Base-by-base conservation (phyloP, 1,140 invertebrate species). In the Calephelis nemesis region DNA sequence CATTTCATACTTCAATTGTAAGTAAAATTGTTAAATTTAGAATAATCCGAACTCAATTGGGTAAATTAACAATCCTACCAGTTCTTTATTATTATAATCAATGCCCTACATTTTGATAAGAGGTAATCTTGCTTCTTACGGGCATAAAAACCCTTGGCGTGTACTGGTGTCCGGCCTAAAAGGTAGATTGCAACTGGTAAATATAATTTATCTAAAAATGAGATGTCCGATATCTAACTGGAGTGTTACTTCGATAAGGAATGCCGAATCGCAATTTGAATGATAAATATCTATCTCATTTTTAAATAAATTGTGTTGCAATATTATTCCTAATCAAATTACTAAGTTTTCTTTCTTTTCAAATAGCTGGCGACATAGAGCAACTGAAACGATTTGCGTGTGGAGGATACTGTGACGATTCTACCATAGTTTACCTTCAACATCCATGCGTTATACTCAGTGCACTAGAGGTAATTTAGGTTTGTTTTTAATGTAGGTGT, bases 61-160 rank as follows among this genome's bases (percentile, higher is more conserved):
- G 52, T 68, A 45, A 66, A 47, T 70, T 65, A 42, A 72, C 49
- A 72, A 67, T 60, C 52, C 58, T 48, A 72, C 62, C 71, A 75
- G 69, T 63, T 50, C 66, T 64, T 69, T 60, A 63, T 50, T 78
- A 85, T 84, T 76, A 88, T 91, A 84, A 87, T 92, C 93, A 94
- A 97, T 97, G 96, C 96, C 96, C 92, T 96, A 96, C 95, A 96
- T 97, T 94, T 93, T 97, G 93, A 96, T 97, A 80, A 94, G 96
- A 88, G 96, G 96, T 91, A 97, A 97, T 93, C 94, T 97, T 85
- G 95, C 95, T 84, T 96, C 96, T 63, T 97, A 96, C 87, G 95
- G 95, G 88, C 95, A 96, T 89, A 95, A 94, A 92, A 96, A 96
- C 92, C 96, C 96, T 87, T 96, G 96, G 96, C 94, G 95, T 89